Conservation (phyloP, 2,113 vertebrate genomes). For the Meleagris gallopavo region DNA sequence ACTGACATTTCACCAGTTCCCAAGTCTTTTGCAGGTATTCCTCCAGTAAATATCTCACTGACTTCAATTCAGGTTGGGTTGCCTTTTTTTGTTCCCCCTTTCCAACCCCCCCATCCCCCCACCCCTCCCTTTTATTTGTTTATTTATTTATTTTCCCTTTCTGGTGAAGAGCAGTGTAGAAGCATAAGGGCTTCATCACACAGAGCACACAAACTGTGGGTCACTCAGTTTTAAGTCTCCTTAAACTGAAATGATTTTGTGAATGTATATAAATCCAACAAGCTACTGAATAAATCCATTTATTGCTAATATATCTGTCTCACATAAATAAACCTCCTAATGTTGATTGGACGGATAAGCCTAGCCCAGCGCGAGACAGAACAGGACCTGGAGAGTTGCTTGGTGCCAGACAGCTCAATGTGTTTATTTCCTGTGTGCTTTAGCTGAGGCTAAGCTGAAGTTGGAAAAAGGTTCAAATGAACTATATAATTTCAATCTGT, state of each 20-base stretch:
- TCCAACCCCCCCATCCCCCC: too few relatives aligned
- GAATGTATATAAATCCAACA: constrained; percentile 17
- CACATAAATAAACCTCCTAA: constrained; percentile 64
- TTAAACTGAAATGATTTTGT: constrained; percentile 46
- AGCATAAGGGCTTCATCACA: not conserved
- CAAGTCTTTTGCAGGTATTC: not conserved
- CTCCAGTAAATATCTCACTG: not conserved
- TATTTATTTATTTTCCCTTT: not conserved
- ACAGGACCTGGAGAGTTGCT: constrained; percentile 49
- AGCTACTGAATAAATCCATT: constrained; percentile 76
- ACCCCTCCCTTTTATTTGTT: too few relatives aligned
- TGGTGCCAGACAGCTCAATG: constrained; percentile 77
- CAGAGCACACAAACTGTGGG: not conserved
- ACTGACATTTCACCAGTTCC: not conserved
- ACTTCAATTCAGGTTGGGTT: not conserved
- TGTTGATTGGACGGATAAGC: constrained; percentile 74
- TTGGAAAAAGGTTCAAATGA: constrained; percentile 76
- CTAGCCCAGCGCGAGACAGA: constrained; percentile 57
- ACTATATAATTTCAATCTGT: constrained; percentile 77
- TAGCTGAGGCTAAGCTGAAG: constrained; percentile 18
- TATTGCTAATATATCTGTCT: constrained; percentile 68
- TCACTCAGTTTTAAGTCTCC: not conserved
- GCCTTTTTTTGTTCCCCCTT: not conserved
- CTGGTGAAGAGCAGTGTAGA: not conserved
- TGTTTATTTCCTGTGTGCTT: constrained; percentile 79